These are phyloP conservation scores for Catocala nupta DNA, from an alignment of 2,888 invertebrate species.

Conservation along the genomic window DNA sequence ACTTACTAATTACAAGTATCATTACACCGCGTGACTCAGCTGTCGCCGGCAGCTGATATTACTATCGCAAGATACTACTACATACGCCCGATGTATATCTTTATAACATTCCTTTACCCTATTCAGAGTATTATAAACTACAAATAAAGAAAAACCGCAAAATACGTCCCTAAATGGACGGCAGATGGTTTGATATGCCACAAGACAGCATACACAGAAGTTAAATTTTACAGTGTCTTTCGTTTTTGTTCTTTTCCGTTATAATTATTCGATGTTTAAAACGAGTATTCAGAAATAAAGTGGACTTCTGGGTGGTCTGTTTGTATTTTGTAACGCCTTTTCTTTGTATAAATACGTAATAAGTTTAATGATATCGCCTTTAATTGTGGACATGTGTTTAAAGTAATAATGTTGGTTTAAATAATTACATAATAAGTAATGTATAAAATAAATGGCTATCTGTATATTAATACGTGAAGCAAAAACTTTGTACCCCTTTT, in stretches of 20 bases:
- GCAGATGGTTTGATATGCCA: slow-evolving; percentile 32
- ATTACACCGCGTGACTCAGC: not conserved
- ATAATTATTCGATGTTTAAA: too few species aligned
- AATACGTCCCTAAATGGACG: slow-evolving; percentile 16
- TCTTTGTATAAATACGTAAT: too few species aligned
- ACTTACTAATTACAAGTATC: not conserved
- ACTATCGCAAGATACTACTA: not conserved
- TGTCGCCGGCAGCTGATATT: not conserved
- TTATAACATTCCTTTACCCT: slow-evolving; percentile 13
- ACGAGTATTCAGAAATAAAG: too few species aligned
- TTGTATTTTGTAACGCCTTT: too few species aligned
- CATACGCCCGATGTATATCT: not conserved
- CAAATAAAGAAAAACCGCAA: slow-evolving; percentile 36
- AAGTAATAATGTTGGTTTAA: not conserved
- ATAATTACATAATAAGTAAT: not conserved
- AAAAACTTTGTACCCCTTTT: too few species aligned
- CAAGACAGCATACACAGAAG: slow-evolving; percentile 7
- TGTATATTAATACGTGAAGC: too few species aligned
- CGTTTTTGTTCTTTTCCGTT: too few species aligned
- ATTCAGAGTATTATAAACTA: slow-evolving; percentile 28
- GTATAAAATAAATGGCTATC: not conserved
- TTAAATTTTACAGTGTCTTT: not conserved
- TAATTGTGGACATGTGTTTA: too few species aligned
- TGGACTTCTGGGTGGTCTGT: too few species aligned
- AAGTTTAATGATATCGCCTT: too few species aligned